Base-by-base conservation (phyloP, 2,113 vertebrate species). In the Stegastes partitus region DNA sequence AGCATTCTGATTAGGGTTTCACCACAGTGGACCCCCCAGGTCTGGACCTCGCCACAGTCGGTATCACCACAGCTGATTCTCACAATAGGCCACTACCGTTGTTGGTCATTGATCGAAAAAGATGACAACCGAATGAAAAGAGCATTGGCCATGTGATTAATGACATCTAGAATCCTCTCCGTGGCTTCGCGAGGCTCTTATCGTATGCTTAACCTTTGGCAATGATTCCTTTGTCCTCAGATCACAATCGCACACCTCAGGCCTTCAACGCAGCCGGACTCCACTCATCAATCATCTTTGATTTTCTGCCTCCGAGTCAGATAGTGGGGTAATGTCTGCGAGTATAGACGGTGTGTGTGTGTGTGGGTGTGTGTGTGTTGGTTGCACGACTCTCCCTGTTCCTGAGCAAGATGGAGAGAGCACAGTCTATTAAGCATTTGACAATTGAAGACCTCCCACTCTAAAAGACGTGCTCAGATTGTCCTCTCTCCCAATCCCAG, bases 371-470 rank as follows among this genome's bases (percentile, higher is more conserved):
- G 54, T 57, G 64, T 61, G 37, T 53, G 59, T 25, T 58, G 51
- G 56, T 23, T 66, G 6, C 53, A 63, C 15, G 42, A 42, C 21
- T 64, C 19, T 74, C 44, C 47, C 16, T 58, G 31, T 37, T 75
- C 57, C 51, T 79, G 77, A 71, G 45, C 58, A 82, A 86, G 86
- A 86, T 91, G 79, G 86, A 89, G 89, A 87, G 83, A 87, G 84
- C 83, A 68, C 85, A 91, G 89, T 93, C 90, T 93, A 93, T 93
- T 93, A 93, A 93, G 89, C 75, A 47, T 89, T 85, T 93, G 91
- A 93, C 91, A 93, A 90, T 70, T 90, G 87, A 90, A 89, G 92
- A 91, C 93, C 93, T 93, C 92, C 92, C 85, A 92, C 90, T 90
- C 83, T 66, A 85, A 88, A 84, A 85, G 79, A 86, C 84, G 78